Percentiles rank a stretch among this genome's conserved stretches.
Evolutionary conservation across 2,888 invertebrate species (phyloP).

Genomic region (Drosophila infuscata): DNA sequence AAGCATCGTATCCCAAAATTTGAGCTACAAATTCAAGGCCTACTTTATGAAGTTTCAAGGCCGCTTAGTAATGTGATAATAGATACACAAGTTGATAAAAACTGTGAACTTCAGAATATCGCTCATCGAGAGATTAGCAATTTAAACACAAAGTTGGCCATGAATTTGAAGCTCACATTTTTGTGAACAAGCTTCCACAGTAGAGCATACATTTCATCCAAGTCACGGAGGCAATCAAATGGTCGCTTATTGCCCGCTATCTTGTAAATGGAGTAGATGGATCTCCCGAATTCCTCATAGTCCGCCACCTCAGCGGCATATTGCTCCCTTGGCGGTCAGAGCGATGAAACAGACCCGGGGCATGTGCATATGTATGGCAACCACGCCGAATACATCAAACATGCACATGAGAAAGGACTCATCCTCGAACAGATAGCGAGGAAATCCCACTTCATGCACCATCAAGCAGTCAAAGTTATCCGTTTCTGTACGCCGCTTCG

Average conservation of each 20-base stretch:
- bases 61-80: too few species aligned
- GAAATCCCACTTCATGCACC: conserved; percentile 61
- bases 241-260: conserved; percentile 53
- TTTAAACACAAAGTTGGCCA: conserved; percentile 42
- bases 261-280: conserved; percentile 72
- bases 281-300: conserved; percentile 49
- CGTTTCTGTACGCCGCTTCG: conserved; percentile 13
- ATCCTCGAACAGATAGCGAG: conserved; percentile 33
- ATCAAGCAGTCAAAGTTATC: conserved; percentile 48
- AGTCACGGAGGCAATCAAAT: conserved; percentile 62
- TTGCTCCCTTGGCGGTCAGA: conserved; percentile 55
- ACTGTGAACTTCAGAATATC: background rate
- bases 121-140: background rate
- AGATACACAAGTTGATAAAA: too few species aligned
- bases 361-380: conserved; percentile 71
- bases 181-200: background rate
- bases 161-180: conserved; percentile 4
- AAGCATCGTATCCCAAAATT: background rate
- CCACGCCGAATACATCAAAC: conserved; percentile 59
- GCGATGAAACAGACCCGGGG: conserved; percentile 61
- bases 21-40: conserved; percentile 30
- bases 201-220: conserved; percentile 72
- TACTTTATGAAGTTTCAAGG: conserved; percentile 20
- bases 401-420: conserved; percentile 48
- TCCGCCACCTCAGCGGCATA: conserved; percentile 40